Evolutionary conservation across 1,140 invertebrate species (phyloP).

Genomic region (Anastrepha obliqua): DNA sequence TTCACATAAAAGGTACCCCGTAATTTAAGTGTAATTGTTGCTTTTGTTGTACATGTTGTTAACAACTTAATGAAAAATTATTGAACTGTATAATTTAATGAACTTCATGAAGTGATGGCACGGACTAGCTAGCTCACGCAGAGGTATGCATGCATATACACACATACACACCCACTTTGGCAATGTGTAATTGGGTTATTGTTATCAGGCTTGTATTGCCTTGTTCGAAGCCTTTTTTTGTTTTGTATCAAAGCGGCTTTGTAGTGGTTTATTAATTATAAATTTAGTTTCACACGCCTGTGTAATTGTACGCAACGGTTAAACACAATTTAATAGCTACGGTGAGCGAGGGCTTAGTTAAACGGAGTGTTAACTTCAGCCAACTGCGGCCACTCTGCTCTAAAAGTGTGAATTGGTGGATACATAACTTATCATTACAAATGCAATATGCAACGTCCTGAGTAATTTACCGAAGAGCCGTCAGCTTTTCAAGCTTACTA

Average conservation of each 20-base stretch:
- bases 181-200: conserved; percentile 15
- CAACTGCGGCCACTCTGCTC: not conserved
- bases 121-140: not conserved
- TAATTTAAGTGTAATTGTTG: not conserved
- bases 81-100: conserved; percentile 36
- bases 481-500: too few relatives aligned
- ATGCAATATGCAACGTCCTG: too few relatives aligned
- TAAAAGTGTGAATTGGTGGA: too few relatives aligned
- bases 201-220: not conserved
- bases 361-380: not conserved
- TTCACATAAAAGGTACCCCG: not conserved
- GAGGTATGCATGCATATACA: not conserved
- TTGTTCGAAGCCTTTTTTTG: not conserved
- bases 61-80: conserved; percentile 35
- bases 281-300: not conserved
- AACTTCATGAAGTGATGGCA: not conserved
- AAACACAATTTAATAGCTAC: not conserved
- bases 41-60: conserved; percentile 3
- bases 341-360: not conserved
- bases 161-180: not conserved
- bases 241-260: not conserved
- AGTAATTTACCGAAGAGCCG: too few relatives aligned
- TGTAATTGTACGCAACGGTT: not conserved
- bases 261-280: not conserved
- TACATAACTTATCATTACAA: too few relatives aligned